A percentile compares a stretch with the other conserved stretches of the same genome.
Conservation (phyloP, 2,113 vertebrate species). For the Manacus vitellinus region DNA sequence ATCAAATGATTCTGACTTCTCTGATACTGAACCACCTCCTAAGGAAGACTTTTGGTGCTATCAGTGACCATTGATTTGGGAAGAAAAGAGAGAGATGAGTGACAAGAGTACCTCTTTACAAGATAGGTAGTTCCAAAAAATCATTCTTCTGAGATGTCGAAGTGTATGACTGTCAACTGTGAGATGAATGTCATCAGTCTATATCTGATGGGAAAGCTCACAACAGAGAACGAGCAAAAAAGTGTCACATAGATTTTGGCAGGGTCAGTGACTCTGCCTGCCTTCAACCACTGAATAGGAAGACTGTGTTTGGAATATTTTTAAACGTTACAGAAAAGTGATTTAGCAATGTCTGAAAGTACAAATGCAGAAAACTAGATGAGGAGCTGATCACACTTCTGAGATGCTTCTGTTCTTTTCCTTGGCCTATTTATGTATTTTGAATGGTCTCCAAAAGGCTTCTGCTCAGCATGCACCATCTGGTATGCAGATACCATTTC, state of each 20-base stretch:
- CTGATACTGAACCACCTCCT: not conserved
- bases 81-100: not conserved
- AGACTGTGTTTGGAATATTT: not conserved
- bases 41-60: not conserved
- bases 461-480: not conserved
- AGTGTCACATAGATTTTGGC: not conserved
- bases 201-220: not conserved
- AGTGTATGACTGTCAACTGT: not conserved
- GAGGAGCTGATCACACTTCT: not conserved
- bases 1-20: not conserved
- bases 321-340: not conserved
- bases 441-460: conserved; percentile 14
- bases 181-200: not conserved
- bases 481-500: conserved; percentile 17
- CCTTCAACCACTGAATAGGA: not conserved
- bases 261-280: not conserved
- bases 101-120: not conserved
- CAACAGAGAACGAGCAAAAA: not conserved
- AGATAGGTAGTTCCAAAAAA: not conserved
- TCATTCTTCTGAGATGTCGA: not conserved
- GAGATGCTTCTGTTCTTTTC: not conserved
- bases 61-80: not conserved
- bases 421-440: not conserved
- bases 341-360: not conserved
- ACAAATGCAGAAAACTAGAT: not conserved